Conservation (phyloP, 2,888 invertebrate genomes). For the Arrhopalites spinosus region DNA sequence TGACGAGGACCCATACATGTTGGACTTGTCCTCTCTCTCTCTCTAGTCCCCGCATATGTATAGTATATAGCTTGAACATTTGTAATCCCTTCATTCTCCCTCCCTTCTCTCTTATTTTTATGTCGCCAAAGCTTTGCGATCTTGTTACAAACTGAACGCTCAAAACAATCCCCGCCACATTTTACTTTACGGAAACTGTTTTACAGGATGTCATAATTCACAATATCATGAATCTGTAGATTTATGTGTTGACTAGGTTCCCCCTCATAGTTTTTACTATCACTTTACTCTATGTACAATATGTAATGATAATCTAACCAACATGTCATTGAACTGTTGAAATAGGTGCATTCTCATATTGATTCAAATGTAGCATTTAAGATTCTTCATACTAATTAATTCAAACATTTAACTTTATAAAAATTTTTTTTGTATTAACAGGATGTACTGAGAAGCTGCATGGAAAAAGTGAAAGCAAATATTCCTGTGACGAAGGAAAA, state of each 20-base stretch:
- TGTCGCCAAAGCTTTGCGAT: neutral
- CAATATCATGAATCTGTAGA: neutral
- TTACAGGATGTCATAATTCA: slow-evolving; percentile 7
- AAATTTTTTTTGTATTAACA: slow-evolving; percentile 62
- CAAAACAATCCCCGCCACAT: neutral
- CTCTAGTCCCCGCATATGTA: neutral
- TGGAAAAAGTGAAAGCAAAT: slow-evolving; percentile 76
- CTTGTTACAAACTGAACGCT: neutral
- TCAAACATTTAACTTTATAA: neutral
- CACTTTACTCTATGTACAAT: neutral
- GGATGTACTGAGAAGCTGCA: slow-evolving; percentile 80
- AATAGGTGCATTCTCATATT: neutral
- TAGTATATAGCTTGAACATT: neutral
- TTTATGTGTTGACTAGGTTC: neutral
- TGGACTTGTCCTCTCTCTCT: neutral
- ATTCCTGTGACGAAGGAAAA: slow-evolving; percentile 49
- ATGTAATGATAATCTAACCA: neutral
- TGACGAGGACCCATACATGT: neutral
- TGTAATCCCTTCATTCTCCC: neutral
- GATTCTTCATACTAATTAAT: neutral
- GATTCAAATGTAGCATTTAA: neutral
- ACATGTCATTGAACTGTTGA: neutral
- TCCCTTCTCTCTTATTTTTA: neutral
- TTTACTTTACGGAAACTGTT: neutral
- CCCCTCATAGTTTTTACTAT: neutral